A percentile compares a stretch with the other conserved stretches of the same genome.
Evolutionary conservation across 2,888 invertebrate genomes (phyloP).

Genomic region (Brachyptera risi): DNA sequence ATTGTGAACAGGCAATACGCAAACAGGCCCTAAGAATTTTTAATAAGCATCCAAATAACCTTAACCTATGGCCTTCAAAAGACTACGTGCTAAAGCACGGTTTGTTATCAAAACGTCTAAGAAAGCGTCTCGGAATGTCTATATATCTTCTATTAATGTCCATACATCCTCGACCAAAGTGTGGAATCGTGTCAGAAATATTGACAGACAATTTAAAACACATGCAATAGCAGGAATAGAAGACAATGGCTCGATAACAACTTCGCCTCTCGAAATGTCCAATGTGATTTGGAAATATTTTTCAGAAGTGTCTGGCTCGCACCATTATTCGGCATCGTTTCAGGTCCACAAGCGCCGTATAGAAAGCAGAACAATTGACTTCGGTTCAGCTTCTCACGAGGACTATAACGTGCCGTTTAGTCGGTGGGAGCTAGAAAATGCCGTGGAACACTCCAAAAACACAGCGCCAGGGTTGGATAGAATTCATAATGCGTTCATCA

Average conservation of each 20-base stretch:
- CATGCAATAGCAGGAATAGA: not conserved
- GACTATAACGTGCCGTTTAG: not conserved
- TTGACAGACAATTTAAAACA: not conserved
- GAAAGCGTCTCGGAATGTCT: not conserved
- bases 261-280: not conserved
- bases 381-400: not conserved
- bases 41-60: not conserved
- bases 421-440: not conserved
- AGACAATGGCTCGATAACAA: not conserved
- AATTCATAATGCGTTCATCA: slow-evolving; percentile 10
- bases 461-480: slow-evolving; percentile 15
- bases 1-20: slow-evolving; percentile 1
- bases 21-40: not conserved
- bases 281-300: not conserved
- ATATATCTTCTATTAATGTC: not conserved
- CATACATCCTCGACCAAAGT: slow-evolving; percentile 1
- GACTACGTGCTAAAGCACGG: not conserved
- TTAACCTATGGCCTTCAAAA: not conserved
- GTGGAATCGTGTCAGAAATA: slow-evolving; percentile 9
- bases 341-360: not conserved
- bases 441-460: not conserved
- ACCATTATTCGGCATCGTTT: not conserved
- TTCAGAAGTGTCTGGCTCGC: not conserved
- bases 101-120: not conserved
- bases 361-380: slow-evolving; percentile 1